Percentiles rank a stretch among this genome's conserved stretches.
phyloP scores from a whole-genome alignment of 92 coral and sea anemone genomes.

The Heteractis magnifica region DNA sequence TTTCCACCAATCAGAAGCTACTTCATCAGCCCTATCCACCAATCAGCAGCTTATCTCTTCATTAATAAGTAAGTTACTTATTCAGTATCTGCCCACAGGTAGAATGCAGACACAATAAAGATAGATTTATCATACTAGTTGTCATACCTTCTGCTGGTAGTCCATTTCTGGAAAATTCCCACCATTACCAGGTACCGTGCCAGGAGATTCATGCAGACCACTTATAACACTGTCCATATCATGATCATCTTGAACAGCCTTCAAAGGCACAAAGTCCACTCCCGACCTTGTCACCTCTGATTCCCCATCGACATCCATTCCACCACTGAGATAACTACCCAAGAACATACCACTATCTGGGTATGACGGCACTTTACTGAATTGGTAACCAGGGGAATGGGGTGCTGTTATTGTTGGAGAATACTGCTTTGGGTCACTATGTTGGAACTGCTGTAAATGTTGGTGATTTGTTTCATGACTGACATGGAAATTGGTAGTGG shows the following conservation, averaged over 20 bases:
- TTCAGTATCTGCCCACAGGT: neutral
- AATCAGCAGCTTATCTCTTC: neutral
- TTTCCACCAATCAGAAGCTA: neutral
- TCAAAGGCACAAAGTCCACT: conserved; percentile 56
- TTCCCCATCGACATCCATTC: conserved; percentile 8
- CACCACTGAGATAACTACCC: conserved; percentile 16
- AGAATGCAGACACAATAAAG: no score
- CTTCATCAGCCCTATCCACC: no score
- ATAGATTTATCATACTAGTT: neutral
- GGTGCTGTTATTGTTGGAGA: conserved; percentile 9
- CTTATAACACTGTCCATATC: conserved; percentile 62
- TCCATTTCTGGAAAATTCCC: conserved; percentile 12
- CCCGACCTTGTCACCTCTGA: conserved; percentile 26
- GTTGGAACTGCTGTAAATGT: conserved; percentile 7
- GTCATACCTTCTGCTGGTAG: conserved; percentile 27
- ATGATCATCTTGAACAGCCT: conserved; percentile 42
- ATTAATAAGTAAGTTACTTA: no score
- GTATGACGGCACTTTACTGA: conserved; percentile 13
- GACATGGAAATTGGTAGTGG: neutral
- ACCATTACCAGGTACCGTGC: conserved; percentile 20
- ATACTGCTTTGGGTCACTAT: neutral
- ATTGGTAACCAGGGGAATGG: conserved; percentile 5
- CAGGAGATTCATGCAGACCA: conserved; percentile 46
- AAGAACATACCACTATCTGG: conserved; percentile 14
- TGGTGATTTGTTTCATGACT: conserved; percentile 1